These are phyloP conservation scores for Macaria liturata DNA, from an alignment of 2,888 invertebrate species.

Conservation along the genomic window DNA sequence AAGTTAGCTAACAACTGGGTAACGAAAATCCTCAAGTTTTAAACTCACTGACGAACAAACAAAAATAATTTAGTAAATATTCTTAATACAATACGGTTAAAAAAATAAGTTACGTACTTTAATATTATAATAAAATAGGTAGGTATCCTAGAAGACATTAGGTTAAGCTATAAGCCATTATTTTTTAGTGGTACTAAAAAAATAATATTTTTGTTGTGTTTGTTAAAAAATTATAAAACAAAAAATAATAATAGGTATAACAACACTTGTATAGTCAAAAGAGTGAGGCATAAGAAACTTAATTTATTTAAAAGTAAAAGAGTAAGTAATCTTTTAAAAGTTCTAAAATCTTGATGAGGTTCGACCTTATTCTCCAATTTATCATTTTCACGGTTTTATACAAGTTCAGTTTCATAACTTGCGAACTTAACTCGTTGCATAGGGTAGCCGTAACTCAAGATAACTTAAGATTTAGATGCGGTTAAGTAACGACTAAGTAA, in stretches of 20 bases:
- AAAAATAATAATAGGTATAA: too few species aligned
- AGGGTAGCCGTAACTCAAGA: slow-evolving; percentile 60
- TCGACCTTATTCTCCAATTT: slow-evolving; percentile 43
- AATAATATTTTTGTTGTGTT: too few species aligned
- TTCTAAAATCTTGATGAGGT: too few species aligned
- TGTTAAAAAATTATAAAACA: too few species aligned
- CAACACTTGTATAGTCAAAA: too few species aligned
- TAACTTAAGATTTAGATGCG: slow-evolving; percentile 68
- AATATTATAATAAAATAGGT: not conserved
- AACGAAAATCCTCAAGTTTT: slow-evolving; percentile 14
- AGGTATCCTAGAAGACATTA: too few species aligned
- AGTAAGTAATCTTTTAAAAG: too few species aligned
- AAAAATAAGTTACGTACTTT: not conserved
- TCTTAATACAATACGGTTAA: too few species aligned
- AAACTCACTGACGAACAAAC: slow-evolving; percentile 2
- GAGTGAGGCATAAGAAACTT: too few species aligned
- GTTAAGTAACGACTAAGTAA: slow-evolving; percentile 64
- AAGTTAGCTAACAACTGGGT: slow-evolving; percentile 29
- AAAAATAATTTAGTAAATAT: not conserved
- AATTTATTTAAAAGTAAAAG: too few species aligned
- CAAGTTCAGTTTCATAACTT: slow-evolving; percentile 57
- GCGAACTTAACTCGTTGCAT: slow-evolving; percentile 64
- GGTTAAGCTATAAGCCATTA: too few species aligned
- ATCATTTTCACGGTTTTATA: slow-evolving; percentile 57
- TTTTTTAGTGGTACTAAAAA: too few species aligned